Percentiles rank a stretch among this genome's conserved stretches.
Conservation (phyloP, 2,797 vertebrate species). For the Leptodactylus fallax region DNA sequence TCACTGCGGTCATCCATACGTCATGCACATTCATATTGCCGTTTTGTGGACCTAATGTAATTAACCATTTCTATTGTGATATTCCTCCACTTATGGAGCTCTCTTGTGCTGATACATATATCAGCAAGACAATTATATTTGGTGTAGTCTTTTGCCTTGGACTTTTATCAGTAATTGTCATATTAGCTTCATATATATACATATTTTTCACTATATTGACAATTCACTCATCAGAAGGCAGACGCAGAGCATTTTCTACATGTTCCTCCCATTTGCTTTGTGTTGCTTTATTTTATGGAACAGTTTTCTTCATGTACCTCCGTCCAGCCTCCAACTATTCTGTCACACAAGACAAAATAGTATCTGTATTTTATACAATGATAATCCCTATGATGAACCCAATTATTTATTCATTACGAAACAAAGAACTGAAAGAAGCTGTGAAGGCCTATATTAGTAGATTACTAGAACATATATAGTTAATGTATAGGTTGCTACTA, state of each 20-base stretch:
- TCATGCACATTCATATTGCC: conserved; percentile 32
- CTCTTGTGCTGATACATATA: conserved; percentile 68
- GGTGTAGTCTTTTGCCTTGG: conserved; percentile 64
- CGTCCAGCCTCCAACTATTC: conserved; percentile 67
- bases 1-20: conserved; percentile 44
- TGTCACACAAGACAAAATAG: conserved; percentile 66
- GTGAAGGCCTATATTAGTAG: conserved; percentile 59
- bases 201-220: conserved; percentile 67
- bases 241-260: conserved; percentile 70
- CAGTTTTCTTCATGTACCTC: conserved; percentile 71
- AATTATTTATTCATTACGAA: conserved; percentile 72
- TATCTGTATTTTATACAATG: conserved; percentile 70
- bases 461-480: neutral
- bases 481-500: neutral
- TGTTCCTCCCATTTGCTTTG: conserved; percentile 72
- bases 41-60: conserved; percentile 65
- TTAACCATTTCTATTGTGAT: conserved; percentile 75
- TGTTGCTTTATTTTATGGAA: conserved; percentile 71
- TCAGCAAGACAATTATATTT: conserved; percentile 68
- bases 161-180: conserved; percentile 21
- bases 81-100: conserved; percentile 68
- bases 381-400: conserved; percentile 74
- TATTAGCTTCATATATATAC: conserved; percentile 69
- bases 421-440: conserved; percentile 69
- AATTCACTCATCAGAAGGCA: conserved; percentile 68